Percentiles rank a stretch among this genome's conserved stretches.
These are phyloP conservation scores for Enhydra lutris DNA, from an alignment of 2,113 vertebrate genomes.

Conservation along the genomic window DNA sequence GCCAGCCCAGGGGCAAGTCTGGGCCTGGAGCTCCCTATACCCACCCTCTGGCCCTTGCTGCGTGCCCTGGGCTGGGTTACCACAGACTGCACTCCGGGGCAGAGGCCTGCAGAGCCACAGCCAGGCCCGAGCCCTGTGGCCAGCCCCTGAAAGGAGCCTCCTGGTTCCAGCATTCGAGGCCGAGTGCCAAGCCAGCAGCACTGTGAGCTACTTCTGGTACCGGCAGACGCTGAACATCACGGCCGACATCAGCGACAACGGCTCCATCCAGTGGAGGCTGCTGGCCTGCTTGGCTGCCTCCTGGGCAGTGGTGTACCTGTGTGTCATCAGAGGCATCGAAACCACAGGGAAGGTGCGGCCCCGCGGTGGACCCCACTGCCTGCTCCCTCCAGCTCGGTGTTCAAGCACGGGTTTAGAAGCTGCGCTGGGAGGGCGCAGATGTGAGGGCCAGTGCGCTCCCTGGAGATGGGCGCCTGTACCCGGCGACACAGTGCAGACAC, in stretches of 20 bases:
- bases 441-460: not conserved
- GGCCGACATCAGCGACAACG: conserved; percentile 78
- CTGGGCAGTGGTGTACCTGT: conserved; percentile 90
- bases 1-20: not conserved
- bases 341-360: conserved; percentile 90
- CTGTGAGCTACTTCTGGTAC: conserved; percentile 96
- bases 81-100: rapidly evolving
- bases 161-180: conserved; percentile 79
- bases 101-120: rapidly evolving
- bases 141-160: not conserved
- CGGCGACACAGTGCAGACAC: not conserved
- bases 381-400: not conserved
- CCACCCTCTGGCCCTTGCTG: rapidly evolving
- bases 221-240: conserved; percentile 92
- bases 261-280: conserved; percentile 88
- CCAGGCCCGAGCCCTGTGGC: rapidly evolving
- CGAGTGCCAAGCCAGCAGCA: conserved; percentile 88
- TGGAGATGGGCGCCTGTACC: not conserved
- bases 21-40: not conserved
- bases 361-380: rapidly evolving
- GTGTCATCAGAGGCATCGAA: conserved; percentile 91
- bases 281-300: conserved; percentile 85
- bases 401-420: too few species aligned
- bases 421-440: rapidly evolving
- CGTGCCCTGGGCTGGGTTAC: rapidly evolving